phyloP scores from a whole-genome alignment of 2,888 invertebrate species.

The Dicyrtoma fusca region DNA sequence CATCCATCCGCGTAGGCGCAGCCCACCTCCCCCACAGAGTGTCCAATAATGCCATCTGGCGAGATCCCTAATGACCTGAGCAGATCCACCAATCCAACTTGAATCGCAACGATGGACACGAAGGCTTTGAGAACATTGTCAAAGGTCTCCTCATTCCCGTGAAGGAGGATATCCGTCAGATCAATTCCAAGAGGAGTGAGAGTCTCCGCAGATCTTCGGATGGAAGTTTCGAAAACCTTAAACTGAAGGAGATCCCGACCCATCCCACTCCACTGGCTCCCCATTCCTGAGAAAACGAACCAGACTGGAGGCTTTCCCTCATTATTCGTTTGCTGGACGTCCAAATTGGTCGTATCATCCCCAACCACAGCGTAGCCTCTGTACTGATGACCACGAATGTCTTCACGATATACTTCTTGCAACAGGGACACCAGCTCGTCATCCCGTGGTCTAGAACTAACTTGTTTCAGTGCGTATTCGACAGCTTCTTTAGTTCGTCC shows the following conservation, averaged over 20 bases:
- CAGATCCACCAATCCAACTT: conserved; percentile 86
- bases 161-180: conserved; percentile 75
- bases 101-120: conserved; percentile 84
- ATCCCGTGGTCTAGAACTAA: conserved; percentile 27
- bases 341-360: not conserved
- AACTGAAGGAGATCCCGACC: conserved; percentile 62
- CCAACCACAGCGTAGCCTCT: conserved; percentile 24
- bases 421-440: conserved; percentile 21
- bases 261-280: conserved; percentile 67
- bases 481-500: conserved; percentile 81
- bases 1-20: conserved; percentile 97
- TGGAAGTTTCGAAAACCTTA: conserved; percentile 67
- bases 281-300: conserved; percentile 68
- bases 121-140: conserved; percentile 87
- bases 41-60: conserved; percentile 94
- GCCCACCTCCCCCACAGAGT: conserved; percentile 89
- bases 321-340: not conserved
- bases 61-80: conserved; percentile 73
- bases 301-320: conserved; percentile 69
- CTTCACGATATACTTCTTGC: conserved; percentile 21
- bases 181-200: conserved; percentile 78
- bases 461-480: conserved; percentile 46
- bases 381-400: conserved; percentile 25
- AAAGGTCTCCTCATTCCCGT: conserved; percentile 76
- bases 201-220: conserved; percentile 74